Base-by-base conservation (phyloP, 1,140 invertebrate species). In the Drosophila insularis region DNA sequence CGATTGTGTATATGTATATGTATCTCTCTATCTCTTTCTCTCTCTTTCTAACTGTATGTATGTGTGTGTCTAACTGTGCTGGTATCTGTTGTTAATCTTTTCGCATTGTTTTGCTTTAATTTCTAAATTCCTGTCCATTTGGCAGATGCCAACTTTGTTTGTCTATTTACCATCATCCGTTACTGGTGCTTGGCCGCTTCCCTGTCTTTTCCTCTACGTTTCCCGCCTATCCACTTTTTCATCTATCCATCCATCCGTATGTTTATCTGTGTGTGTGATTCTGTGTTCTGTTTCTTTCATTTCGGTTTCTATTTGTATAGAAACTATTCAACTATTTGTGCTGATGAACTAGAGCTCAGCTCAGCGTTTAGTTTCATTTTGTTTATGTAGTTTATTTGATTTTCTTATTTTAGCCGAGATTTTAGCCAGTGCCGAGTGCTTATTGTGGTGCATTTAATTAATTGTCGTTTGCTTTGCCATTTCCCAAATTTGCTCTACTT, bases 101-200 rank as follows among this genome's bases (percentile, higher is more conserved):
- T 73, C 46, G 58, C 84, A 89, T 87, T 87, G 84, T 87, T 87
- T 87, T 89, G 80, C 80, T 89, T 87, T 87, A 87, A 87, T 87
- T 87, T 87, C 86, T 82, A 89, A 89, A 87, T 89, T 87, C 84
- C 84, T 89, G 84, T 87, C 80, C 84, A 89, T 87, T 87, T 87
- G 80, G 72, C 76, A 80, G 68, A 76, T 70, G 71, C 63, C 72
- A 89, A 82, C 67, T 87, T 82, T 87, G 68, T 79, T 81, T 86
- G 66, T 71, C 54, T 66, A 69, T 74, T 78, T 72, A 61, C 59
- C 55, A 69, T 71, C 19, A 59, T 50, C 43, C 43, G 43, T 11
- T 68, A 50, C 63, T 21, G 63, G 39, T 40, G 66, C 66, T 27
- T 27, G 43, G 43, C 43, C 14, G 40, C n/a, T 43, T 43, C 35